phyloP scores from a whole-genome alignment of 2,113 vertebrate species.

The Stigmatopora nigra region DNA sequence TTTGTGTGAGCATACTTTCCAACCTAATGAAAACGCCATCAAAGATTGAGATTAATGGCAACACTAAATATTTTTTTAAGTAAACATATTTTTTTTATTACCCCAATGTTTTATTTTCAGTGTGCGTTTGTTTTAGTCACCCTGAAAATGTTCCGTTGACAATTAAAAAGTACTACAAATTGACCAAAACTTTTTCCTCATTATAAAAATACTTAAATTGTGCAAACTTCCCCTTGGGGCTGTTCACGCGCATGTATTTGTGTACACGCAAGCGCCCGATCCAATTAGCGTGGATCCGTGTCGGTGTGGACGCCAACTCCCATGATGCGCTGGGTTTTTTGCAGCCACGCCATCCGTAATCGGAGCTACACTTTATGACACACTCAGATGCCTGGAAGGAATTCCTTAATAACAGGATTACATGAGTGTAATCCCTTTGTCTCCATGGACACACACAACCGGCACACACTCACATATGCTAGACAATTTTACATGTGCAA shows the following conservation, averaged over 20 bases:
- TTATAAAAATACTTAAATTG: too few relatives aligned
- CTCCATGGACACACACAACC: slow-evolving; percentile 77
- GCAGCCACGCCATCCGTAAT: slow-evolving; percentile 76
- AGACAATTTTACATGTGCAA: slow-evolving; percentile 6
- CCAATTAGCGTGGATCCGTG: slow-evolving; percentile 15
- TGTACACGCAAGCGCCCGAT: slow-evolving; percentile 33
- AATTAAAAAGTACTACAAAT: too few relatives aligned
- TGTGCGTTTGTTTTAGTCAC: not conserved
- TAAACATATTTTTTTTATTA: slow-evolving; percentile 21
- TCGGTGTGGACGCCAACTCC: not conserved
- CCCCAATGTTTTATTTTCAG: slow-evolving; percentile 4
- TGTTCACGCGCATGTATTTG: slow-evolving; percentile 18
- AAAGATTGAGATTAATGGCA: slow-evolving; percentile 28
- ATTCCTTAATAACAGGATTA: slow-evolving; percentile 91
- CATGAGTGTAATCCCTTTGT: slow-evolving; percentile 88
- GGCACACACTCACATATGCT: slow-evolving; percentile 51
- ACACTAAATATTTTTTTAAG: slow-evolving; percentile 13
- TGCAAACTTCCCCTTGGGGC: not conserved
- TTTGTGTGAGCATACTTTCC: slow-evolving; percentile 7
- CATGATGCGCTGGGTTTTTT: not conserved
- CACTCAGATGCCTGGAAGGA: slow-evolving; percentile 88
- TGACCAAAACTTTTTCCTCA: too few relatives aligned
- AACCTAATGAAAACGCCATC: slow-evolving; percentile 26
- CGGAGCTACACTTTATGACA: slow-evolving; percentile 81
- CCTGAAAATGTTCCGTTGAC: not conserved